Conservation (phyloP, 2,113 vertebrate genomes). For the Esox niger region DNA sequence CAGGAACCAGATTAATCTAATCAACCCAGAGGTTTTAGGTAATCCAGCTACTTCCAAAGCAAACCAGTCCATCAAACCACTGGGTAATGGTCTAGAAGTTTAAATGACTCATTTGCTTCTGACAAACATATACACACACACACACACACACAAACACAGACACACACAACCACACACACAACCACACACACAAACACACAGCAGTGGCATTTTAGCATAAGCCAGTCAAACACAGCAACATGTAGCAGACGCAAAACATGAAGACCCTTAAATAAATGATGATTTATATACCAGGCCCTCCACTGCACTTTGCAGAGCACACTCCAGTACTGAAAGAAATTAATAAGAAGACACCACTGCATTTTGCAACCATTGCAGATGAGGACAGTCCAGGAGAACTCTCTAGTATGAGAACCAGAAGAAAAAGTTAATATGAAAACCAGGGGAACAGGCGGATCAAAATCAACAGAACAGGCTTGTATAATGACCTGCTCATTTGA, state of each 20-base stretch:
- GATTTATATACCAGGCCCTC: constrained; percentile 11
- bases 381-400: too few relatives aligned
- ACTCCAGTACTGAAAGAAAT: not conserved
- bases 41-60: not conserved
- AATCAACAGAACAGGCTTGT: too few relatives aligned
- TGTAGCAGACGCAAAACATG: not conserved
- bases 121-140: not conserved
- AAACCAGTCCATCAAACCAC: too few relatives aligned
- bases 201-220: not conserved
- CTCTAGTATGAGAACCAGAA: too few relatives aligned
- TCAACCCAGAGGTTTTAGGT: not conserved
- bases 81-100: not conserved
- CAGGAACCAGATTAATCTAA: not conserved
- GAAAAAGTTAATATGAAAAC: too few relatives aligned
- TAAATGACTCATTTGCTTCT: too few relatives aligned
- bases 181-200: not conserved
- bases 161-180: not conserved
- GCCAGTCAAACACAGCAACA: not conserved
- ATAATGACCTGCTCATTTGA: too few relatives aligned
- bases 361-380: too few relatives aligned
- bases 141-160: too few relatives aligned
- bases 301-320: not conserved
- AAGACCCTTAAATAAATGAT: constrained; percentile 10
- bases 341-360: not conserved
- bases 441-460: too few relatives aligned